phyloP scores from a whole-genome alignment of 2,888 invertebrate genomes.

The Maniola hyperantus region DNA sequence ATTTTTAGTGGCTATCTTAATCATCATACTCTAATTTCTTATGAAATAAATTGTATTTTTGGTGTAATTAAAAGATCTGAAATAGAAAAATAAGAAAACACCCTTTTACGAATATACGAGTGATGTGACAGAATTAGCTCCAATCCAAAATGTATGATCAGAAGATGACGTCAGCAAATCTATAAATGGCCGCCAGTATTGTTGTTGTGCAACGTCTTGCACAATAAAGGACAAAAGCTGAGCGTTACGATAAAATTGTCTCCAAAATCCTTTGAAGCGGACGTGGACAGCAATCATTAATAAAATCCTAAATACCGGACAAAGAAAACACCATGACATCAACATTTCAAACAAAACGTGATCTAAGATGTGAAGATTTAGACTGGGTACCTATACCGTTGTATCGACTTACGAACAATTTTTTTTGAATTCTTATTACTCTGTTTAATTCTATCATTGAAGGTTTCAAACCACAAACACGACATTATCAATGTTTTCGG shows the following conservation, averaged over 20 bases:
- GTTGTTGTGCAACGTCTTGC: slow-evolving; percentile 77
- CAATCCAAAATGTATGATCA: slow-evolving; percentile 72
- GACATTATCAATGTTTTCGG: neutral
- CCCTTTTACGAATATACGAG: slow-evolving; percentile 52
- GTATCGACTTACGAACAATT: neutral
- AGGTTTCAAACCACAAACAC: neutral
- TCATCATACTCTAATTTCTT: no score
- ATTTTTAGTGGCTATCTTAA: no score
- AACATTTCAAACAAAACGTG: slow-evolving; percentile 39
- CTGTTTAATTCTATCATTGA: neutral
- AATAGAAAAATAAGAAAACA: slow-evolving; percentile 44
- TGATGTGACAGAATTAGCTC: slow-evolving; percentile 63
- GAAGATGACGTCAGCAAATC: slow-evolving; percentile 66
- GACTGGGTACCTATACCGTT: neutral
- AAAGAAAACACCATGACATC: slow-evolving; percentile 53
- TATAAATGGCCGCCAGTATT: slow-evolving; percentile 59
- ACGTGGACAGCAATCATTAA: slow-evolving; percentile 62
- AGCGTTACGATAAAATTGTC: slow-evolving; percentile 74
- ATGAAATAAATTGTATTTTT: neutral
- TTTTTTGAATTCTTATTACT: neutral
- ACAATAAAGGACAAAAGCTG: slow-evolving; percentile 63
- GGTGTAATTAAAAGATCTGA: neutral
- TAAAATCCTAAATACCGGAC: slow-evolving; percentile 69
- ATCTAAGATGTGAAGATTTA: slow-evolving; percentile 29
- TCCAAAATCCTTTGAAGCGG: slow-evolving; percentile 67